Conservation (phyloP, 2,888 invertebrate species). For the Lasioglossum zephyrum region DNA sequence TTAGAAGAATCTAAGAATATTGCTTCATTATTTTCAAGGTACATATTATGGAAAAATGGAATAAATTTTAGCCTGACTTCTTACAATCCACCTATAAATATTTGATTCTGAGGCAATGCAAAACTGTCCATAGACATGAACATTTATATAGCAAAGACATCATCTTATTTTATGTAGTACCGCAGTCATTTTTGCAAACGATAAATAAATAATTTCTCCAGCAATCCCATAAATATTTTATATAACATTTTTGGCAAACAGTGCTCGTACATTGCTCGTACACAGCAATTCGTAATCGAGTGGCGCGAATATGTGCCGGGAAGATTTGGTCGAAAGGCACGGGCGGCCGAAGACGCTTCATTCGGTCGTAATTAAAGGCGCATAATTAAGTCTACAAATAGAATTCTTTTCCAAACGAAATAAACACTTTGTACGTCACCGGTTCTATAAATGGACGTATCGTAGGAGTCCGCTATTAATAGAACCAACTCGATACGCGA, state of each 20-base stretch:
- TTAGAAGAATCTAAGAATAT: too few relatives aligned
- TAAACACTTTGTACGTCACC: background rate
- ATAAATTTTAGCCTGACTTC: too few relatives aligned
- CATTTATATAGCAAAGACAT: too few relatives aligned
- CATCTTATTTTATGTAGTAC: too few relatives aligned
- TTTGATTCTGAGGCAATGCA: too few relatives aligned
- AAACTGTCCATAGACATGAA: too few relatives aligned
- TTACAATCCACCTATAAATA: too few relatives aligned
- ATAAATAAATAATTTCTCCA: too few relatives aligned
- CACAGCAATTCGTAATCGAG: background rate
- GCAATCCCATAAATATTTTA: slow-evolving; percentile 20
- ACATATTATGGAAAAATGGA: too few relatives aligned
- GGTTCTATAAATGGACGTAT: background rate
- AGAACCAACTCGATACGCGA: background rate
- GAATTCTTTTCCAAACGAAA: slow-evolving; percentile 1
- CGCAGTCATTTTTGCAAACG: too few relatives aligned
- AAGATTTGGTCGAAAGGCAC: background rate
- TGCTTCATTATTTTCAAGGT: too few relatives aligned
- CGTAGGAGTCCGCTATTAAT: slow-evolving; percentile 13
- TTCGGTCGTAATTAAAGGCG: background rate
- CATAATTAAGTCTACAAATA: slow-evolving; percentile 1
- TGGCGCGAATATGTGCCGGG: background rate
- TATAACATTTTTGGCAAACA: background rate
- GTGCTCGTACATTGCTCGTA: too few relatives aligned
- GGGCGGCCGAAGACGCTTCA: background rate